Base-by-base conservation (phyloP, 2,113 vertebrate species). In the Indicator indicator region DNA sequence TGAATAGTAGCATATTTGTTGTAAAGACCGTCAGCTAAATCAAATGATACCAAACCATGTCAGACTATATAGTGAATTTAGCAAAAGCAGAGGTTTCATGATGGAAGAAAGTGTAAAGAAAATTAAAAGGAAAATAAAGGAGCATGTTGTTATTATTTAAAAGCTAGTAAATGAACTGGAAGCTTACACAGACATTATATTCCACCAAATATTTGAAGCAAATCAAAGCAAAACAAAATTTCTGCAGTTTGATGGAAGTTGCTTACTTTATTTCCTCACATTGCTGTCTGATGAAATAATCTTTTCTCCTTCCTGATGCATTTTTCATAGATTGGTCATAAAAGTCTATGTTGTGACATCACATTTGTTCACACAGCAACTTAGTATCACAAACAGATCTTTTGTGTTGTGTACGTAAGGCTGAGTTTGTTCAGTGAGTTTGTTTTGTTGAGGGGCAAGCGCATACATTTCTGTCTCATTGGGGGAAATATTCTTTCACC, bases 311-410 rank as follows among this genome's bases (percentile, higher is more conserved):
- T 97, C 88, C 83, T 90, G 94, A 94, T 95, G 83, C 87, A 86
- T 97, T 97, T 97, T 97, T 94, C 96, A 93, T 96, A 95, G 79
- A 93, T 92, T 91, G 93, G 95, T 96, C 95, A 94, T 93, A 86
- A 96, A 95, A 94, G 95, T 95, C 93, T 97, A 32, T 83, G 64
- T 96, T 94, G 83, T 96, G 96, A 94, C 95, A 96, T 97, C 95
- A 97, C 88, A 68, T 97, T 97, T 97, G 91, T 97, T 97, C 84
- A 88, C 96, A 87, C 96, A 73, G 89, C 89, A 96, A 95, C 96
- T 97, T 94, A 68, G 70, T 93, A 95, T 88, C 28, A 9, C 87
- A 96, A 97, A 95, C 83, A 95, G 80, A 88, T 94, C 83, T 70
- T 70, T 96, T 67, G 77, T 90, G 64, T 56, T 92, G 91, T 95